Percentiles rank a stretch among this genome's conserved stretches.
Evolutionary conservation across 2,888 invertebrate species (phyloP).

Genomic region (Petrolisthes manimaculis): DNA sequence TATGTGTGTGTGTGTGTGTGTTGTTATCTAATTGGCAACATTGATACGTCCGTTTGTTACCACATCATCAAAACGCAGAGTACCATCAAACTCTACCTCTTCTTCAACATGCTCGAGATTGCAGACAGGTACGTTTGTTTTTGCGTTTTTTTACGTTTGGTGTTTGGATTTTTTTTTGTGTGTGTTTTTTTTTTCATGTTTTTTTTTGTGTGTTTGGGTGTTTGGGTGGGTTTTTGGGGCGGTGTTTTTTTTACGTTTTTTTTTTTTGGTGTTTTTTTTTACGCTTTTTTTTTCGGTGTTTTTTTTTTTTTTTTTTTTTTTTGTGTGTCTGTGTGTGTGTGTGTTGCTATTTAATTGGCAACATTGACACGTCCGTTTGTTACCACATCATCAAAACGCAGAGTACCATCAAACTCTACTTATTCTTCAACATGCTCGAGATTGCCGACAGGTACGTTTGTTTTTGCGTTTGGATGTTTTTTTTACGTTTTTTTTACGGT

Average conservation of each 20-base stretch:
- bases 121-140: conserved; percentile 66
- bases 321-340: conserved; percentile 75
- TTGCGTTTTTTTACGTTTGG: background rate
- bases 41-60: conserved; percentile 98
- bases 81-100: conserved; percentile 98
- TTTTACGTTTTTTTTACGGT: no score
- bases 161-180: no score
- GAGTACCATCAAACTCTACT: conserved; percentile 98
- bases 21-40: conserved; percentile 86
- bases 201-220: background rate
- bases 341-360: conserved; percentile 86
- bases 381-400: conserved; percentile 97
- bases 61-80: conserved; percentile 96
- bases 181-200: no score
- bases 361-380: conserved; percentile 96
- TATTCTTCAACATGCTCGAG: conserved; percentile 99
- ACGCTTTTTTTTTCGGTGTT: background rate
- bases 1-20: conserved; percentile 78
- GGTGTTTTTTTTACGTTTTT: no score
- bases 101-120: conserved; percentile 99
- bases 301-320: background rate
- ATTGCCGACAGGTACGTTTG: conserved; percentile 73
- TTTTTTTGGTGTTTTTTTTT: no score
- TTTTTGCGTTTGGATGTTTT: background rate
- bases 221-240: background rate